Base-by-base conservation (phyloP, 2,113 vertebrate genomes). In the Nibea albiflora region DNA sequence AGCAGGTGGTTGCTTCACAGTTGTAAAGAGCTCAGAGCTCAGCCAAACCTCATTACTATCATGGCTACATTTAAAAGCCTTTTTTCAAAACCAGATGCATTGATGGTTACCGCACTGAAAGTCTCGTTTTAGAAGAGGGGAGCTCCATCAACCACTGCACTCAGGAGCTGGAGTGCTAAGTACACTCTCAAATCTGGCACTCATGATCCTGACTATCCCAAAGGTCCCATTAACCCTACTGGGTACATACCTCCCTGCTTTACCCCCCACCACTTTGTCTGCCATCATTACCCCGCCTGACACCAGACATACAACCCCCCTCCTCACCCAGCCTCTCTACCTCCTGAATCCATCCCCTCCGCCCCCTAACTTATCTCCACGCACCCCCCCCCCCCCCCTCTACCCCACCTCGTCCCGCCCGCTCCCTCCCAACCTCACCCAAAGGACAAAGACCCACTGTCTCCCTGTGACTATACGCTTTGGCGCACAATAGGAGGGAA, bases 361-460 rank as follows among this genome's bases (percentile, higher is more conserved):
- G 0, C 46, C 76, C 66, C 61, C 62, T 49, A 47, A 83, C 56
- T 87, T 85, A 85, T 87, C 73, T 86, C 76, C 46, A 19, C 73
- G 80, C 20, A 52, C 11, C 57, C 85, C 24, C 24, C 24, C 24
- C 24, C 24, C 73, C 76, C 77, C 26, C 73, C 53, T 12, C 60
- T 14, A 35, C 80, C 72, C 87, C 83, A 81, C 72, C 73, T 73
- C 81, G 72, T 66, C 73, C 62, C 22, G 20, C 62, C 46, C 65
- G 35, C 80, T 82, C 82, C 84, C 80, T 84, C 85, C 60, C 65
- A 72, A 71, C 73, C 65, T 69, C 70, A 65, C 84, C 88, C 85
- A 70, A 24, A 88, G 89, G 86, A 94, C 92, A 94, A 94, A 94
- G 91, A 81, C 62, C 80, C 81, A 83, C 79, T 92, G 91, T 92